phyloP scores from a whole-genome alignment of 2,888 invertebrate genomes.

The Platycheirus rosarum region DNA sequence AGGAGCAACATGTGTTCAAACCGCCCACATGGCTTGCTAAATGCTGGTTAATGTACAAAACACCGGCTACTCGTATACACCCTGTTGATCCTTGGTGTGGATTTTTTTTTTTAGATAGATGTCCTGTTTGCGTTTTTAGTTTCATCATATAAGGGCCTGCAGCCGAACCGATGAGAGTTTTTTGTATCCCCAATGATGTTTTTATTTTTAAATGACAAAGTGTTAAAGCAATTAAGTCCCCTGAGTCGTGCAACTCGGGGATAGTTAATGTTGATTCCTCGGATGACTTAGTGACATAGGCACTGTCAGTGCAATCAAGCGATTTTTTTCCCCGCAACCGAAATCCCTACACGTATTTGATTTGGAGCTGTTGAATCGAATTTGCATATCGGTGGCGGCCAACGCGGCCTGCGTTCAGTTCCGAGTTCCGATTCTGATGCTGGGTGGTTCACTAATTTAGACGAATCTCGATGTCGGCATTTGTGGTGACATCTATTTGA shows the following conservation, averaged over 20 bases:
- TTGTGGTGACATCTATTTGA: conserved; percentile 47
- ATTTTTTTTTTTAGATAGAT: conserved; percentile 39
- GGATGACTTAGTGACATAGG: conserved; percentile 57
- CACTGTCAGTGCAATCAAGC: conserved; percentile 66
- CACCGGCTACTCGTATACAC: conserved; percentile 28
- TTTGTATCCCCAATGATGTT: conserved; percentile 68
- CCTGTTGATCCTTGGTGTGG: conserved; percentile 63
- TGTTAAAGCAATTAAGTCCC: conserved; percentile 73
- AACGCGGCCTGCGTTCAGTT: not conserved
- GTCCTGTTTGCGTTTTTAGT: conserved; percentile 65
- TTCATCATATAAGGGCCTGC: conserved; percentile 37
- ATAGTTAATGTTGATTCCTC: conserved; percentile 63
- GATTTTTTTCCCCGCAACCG: conserved; percentile 26
- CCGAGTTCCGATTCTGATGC: conserved; percentile 6
- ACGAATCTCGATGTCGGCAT: conserved; percentile 43
- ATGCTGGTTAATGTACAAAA: conserved; percentile 67
- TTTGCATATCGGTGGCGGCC: conserved; percentile 59
- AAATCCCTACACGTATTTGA: conserved; percentile 44
- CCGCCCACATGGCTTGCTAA: conserved; percentile 71
- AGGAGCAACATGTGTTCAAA: conserved; percentile 69
- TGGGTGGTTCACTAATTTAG: conserved; percentile 67
- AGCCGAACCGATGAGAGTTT: not conserved
- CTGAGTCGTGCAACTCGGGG: conserved; percentile 14
- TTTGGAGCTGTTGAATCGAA: conserved; percentile 39
- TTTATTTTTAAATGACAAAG: conserved; percentile 72